phyloP scores from a whole-genome alignment of 2,888 invertebrate species.

The Heliconius erato region DNA sequence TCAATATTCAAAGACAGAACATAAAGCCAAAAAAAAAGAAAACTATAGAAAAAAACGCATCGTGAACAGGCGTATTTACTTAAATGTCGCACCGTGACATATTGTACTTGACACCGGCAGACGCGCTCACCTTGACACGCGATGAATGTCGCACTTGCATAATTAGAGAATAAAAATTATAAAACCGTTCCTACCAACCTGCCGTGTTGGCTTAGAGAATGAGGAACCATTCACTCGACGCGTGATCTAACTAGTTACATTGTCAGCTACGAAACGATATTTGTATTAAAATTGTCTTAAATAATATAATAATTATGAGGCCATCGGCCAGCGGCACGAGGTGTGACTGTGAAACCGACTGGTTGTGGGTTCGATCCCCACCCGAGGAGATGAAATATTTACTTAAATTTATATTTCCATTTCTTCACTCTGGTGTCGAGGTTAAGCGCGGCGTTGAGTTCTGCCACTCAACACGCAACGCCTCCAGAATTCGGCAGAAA shows the following conservation, averaged over 20 bases:
- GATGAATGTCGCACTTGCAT: slow-evolving; percentile 70
- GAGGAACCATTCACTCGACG: slow-evolving; percentile 58
- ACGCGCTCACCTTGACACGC: slow-evolving; percentile 75
- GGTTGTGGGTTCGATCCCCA: too few species aligned
- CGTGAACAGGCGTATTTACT: slow-evolving; percentile 7
- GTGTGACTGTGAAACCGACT: too few species aligned
- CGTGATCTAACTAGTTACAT: slow-evolving; percentile 60
- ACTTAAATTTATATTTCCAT: too few species aligned
- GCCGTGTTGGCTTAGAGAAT: slow-evolving; percentile 54
- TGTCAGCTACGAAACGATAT: slow-evolving; percentile 32
- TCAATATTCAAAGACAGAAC: too few species aligned
- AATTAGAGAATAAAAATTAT: slow-evolving; percentile 64
- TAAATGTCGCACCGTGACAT: slow-evolving; percentile 47
- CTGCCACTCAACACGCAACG: too few species aligned
- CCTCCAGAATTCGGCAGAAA: too few species aligned
- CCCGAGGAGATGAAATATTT: too few species aligned
- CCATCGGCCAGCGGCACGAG: too few species aligned
- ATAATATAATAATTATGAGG: too few species aligned
- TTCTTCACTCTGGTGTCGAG: too few species aligned
- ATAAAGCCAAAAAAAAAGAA: background rate
- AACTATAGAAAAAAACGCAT: background rate
- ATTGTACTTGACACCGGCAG: slow-evolving; percentile 49
- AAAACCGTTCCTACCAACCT: slow-evolving; percentile 61
- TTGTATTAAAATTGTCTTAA: background rate
- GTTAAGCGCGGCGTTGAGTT: too few species aligned